Evolutionary conservation across 2,888 invertebrate species (phyloP).

Genomic region (Aspidiotus destructor): DNA sequence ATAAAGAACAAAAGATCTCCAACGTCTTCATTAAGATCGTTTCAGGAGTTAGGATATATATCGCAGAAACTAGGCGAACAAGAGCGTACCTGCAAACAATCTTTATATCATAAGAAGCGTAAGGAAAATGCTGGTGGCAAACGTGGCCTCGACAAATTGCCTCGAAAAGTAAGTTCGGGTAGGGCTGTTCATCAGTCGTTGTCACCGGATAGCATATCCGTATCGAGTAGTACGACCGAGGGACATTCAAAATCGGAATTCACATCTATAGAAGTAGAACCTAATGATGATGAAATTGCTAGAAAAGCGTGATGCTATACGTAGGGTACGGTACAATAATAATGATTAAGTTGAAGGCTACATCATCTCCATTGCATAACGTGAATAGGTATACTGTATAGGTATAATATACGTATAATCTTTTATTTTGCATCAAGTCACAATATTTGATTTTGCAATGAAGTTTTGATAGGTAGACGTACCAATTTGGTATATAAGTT

Average conservation of each 20-base stretch:
- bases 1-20: slow-evolving; percentile 9
- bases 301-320: slow-evolving; percentile 3
- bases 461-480: no score
- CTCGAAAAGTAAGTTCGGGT: not conserved
- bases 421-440: no score
- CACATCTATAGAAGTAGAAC: slow-evolving; percentile 26
- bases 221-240: slow-evolving; percentile 29
- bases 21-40: slow-evolving; percentile 25
- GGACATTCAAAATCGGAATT: slow-evolving; percentile 27
- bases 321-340: no score
- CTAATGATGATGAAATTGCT: not conserved
- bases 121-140: not conserved
- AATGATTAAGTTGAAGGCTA: no score
- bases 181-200: slow-evolving; percentile 11
- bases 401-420: no score
- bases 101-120: slow-evolving; percentile 8
- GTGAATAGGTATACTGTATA: no score
- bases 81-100: slow-evolving; percentile 11
- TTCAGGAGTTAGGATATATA: slow-evolving; percentile 22
- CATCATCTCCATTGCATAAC: no score
- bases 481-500: no score
- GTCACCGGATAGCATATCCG: slow-evolving; percentile 27
- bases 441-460: no score
- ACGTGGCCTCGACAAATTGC: not conserved
- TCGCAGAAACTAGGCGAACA: slow-evolving; percentile 25